Conservation (phyloP, 2,888 invertebrate genomes). For the Acanthosoma haemorrhoidale region DNA sequence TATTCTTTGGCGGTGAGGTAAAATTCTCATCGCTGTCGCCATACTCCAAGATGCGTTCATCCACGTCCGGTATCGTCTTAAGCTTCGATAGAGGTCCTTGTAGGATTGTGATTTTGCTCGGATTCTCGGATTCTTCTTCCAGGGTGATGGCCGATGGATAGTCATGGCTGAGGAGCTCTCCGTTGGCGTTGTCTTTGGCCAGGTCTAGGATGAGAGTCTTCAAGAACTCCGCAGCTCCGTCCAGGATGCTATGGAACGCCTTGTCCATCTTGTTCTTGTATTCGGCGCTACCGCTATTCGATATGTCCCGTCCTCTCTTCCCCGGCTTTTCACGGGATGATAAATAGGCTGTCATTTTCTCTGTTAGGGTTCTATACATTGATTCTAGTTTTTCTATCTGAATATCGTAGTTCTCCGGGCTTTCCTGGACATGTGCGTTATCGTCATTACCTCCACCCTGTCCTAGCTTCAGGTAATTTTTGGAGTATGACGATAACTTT, state of each 20-base stretch:
- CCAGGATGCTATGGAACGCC: neutral
- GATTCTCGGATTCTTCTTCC: neutral
- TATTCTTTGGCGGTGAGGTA: too few species aligned
- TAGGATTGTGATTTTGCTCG: neutral
- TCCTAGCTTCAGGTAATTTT: too few species aligned
- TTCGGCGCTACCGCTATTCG: too few species aligned
- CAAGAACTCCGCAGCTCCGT: neutral
- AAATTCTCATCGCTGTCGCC: too few species aligned
- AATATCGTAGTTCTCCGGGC: too few species aligned
- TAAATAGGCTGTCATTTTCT: neutral
- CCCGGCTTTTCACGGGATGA: neutral
- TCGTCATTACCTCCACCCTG: too few species aligned
- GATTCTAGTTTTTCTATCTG: neutral
- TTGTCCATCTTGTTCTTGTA: neutral
- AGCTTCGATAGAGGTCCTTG: neutral
- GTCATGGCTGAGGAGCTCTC: neutral
- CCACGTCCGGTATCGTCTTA: neutral
- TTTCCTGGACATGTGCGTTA: too few species aligned
- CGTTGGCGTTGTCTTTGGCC: neutral
- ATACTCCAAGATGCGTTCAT: too few species aligned
- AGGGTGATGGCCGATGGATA: neutral
- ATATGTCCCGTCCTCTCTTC: neutral
- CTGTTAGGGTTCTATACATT: neutral
- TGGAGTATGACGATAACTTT: too few species aligned
- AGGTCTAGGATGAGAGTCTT: neutral